phyloP scores from a whole-genome alignment of 2,888 invertebrate species.

The Apodemia hepburni region DNA sequence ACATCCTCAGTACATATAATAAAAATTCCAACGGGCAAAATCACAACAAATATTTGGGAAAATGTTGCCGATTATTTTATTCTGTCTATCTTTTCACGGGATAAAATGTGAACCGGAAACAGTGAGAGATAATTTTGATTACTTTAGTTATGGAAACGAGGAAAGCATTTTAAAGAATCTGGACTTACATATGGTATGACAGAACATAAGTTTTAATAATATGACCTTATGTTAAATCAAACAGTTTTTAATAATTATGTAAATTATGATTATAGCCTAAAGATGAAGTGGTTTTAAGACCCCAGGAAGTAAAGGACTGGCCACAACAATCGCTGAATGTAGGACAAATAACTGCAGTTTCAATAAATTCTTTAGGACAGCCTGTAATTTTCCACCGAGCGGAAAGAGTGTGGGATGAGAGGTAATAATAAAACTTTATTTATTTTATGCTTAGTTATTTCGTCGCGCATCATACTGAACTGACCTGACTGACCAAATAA shows the following conservation, averaged over 20 bases:
- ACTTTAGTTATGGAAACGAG: slow-evolving; percentile 65
- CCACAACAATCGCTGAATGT: slow-evolving; percentile 81
- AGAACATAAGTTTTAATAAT: slow-evolving; percentile 6
- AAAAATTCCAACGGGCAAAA: slow-evolving; percentile 43
- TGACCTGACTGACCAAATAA: not conserved
- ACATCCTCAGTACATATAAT: slow-evolving; percentile 45
- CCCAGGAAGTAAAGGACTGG: slow-evolving; percentile 83
- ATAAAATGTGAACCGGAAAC: slow-evolving; percentile 68
- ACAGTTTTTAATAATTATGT: slow-evolving; percentile 6
- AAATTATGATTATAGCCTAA: slow-evolving; percentile 53
- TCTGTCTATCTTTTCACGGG: slow-evolving; percentile 43
- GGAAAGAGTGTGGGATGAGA: slow-evolving; percentile 87
- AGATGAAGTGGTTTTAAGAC: slow-evolving; percentile 77
- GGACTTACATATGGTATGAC: slow-evolving; percentile 62
- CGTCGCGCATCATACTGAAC: not conserved
- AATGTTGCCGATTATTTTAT: slow-evolving; percentile 53
- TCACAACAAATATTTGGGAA: slow-evolving; percentile 43
- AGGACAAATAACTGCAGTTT: slow-evolving; percentile 93
- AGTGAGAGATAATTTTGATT: slow-evolving; percentile 68
- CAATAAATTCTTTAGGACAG: slow-evolving; percentile 88
- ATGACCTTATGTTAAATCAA: slow-evolving; percentile 12
- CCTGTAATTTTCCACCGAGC: slow-evolving; percentile 93
- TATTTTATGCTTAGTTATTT: slow-evolving; percentile 1
- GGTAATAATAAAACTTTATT: slow-evolving; percentile 56
- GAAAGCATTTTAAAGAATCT: slow-evolving; percentile 64